Base-by-base conservation (phyloP, 2,888 invertebrate species). In the Eupsilia transversa region DNA sequence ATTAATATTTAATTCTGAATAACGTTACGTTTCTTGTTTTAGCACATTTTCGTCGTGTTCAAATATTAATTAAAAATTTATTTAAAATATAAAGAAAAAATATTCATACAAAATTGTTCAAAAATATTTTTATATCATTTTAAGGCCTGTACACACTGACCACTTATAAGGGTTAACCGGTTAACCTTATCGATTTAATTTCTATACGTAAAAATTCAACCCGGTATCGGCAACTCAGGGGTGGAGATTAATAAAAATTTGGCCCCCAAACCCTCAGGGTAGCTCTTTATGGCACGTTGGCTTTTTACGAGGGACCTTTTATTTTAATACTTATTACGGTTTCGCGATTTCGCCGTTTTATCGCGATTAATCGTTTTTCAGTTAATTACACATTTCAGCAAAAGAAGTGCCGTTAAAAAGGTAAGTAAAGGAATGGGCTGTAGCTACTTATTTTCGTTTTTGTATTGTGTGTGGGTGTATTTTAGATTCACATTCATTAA, bases 221-320 rank as follows among this genome's bases (percentile, higher is more conserved):
- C 89, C 88, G 74, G 89, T 83, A 88, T 88, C 82, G 88, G 90
- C 90, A 92, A 91, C 90, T 86, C 89, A 91, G 91, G 92, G 92
- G 91, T 89, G 89, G 91, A 94, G 94, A 94, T 95, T 95, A 94
- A 95, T 94, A 95, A 94, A 94, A 94, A 94, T 93, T 94, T 93
- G 89, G 91, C 91, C 91, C 91, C 91, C 90, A 88, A 92, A 93
- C 90, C 92, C 91, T 84, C 87, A 93, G 93, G 94, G 94, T 91
- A 91, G 92, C 92, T 92, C 93, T 95, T 95, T 94, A 94, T 92
- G 92, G 93, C 94, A 92, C 93, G 93, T 92, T 93, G 93, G 93
- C 92, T 94, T 94, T 95, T 94, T 94, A 94, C 92, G 94, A 93
- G 91, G 89, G 91, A 89, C 92, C 92, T 94, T 95, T 95, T 94